Base-by-base conservation (phyloP, 2,113 vertebrate species). In the Barnardius zonarius region DNA sequence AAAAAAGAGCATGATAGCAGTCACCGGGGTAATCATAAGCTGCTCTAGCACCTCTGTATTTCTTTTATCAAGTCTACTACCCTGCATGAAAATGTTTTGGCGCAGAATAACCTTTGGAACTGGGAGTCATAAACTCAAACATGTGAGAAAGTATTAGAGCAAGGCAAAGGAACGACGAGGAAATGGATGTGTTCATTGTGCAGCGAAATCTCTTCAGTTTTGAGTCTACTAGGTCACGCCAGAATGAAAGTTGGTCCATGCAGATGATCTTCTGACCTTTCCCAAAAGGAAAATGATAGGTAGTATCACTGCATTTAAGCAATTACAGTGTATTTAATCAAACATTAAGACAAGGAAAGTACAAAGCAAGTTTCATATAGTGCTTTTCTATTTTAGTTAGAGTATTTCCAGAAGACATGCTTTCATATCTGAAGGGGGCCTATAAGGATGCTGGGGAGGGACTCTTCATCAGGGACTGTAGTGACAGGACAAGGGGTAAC, bases 291-390 rank as follows among this genome's bases (percentile, higher is more conserved):
- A 23, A 23, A 3, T 0, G 0, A 33, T 27, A 14, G 49, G 62
- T 63, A 28, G 6, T 46, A 54, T 19, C 1, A 0, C 35, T 35
- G 5, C 39, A 37, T 75, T 70, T 67, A 70, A 75, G 41, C 11
- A 49, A 15, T 75, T 67, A 10, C 0, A 1, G 30, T 30, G 2
- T 51, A 33, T 69, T 88, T 64, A n/a, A 52, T 17, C 0, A 0
- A 31, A 49, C 46, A 4, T 63, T 92, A 57, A 46, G 37, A 17
- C 17, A 69, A 76, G 43, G 8, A 30, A 41, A 63, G 12, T 72
- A 39, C 7, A 59, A 68, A 83, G 13, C 24, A 74, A 63, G 5
- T 46, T 81, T 44, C 2, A 3, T 17, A 25, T 6, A 59, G 28
- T 52, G 35, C 27, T 66, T 72, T 67, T 59, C 57, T 80, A 1